Conservation (phyloP, 2,797 vertebrate species). For the Odontamblyopus rebecca region DNA sequence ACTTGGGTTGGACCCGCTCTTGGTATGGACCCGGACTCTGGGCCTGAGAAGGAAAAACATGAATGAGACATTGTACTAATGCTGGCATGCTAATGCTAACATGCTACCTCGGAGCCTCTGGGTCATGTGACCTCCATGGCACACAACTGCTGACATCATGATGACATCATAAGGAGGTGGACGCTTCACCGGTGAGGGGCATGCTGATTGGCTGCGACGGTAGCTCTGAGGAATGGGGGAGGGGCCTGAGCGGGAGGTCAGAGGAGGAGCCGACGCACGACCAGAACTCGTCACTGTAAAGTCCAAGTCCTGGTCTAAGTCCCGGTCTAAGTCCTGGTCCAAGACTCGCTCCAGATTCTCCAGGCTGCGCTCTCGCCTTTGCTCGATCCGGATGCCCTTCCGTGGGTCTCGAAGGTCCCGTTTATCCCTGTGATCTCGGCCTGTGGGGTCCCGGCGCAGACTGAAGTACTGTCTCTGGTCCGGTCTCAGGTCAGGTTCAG, state of each 20-base stretch:
- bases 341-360: conserved; percentile 74
- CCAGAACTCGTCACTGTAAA: conserved; percentile 81
- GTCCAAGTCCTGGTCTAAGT: conserved; percentile 24
- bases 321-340: neutral
- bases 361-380: conserved; percentile 42
- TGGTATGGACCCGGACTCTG: neutral
- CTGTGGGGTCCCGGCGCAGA: neutral
- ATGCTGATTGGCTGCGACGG: conserved; percentile 92
- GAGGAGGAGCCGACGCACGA: conserved; percentile 90
- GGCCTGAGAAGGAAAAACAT: neutral
- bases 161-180: conserved; percentile 10
- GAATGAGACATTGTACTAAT: neutral
- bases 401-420: neutral
- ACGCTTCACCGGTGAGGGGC: conserved; percentile 89
- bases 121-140: conserved; percentile 1
- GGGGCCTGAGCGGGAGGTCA: conserved; percentile 85
- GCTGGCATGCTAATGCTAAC: neutral
- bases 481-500: conserved; percentile 9
- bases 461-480: neutral
- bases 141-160: conserved; percentile 4
- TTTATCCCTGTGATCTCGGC: neutral
- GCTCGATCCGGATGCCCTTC: neutral
- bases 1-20: neutral
- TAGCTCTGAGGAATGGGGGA: conserved; percentile 89
- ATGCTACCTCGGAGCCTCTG: neutral